Percentiles rank a stretch among this genome's conserved stretches.
phyloP scores from a whole-genome alignment of 2,888 invertebrate genomes.

The Diarsia mendica region DNA sequence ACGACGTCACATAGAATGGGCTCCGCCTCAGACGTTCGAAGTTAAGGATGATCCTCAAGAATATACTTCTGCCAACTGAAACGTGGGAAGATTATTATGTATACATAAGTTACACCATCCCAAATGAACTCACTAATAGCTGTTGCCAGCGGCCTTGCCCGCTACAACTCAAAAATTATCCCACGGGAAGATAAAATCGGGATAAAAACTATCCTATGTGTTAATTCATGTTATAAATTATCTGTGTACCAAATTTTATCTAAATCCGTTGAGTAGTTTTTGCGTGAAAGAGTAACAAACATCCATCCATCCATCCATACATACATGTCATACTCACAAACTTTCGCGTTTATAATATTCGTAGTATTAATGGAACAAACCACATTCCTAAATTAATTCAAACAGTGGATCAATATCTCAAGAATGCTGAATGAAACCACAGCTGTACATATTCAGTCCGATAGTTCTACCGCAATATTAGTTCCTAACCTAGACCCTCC shows the following conservation, averaged over 20 bases:
- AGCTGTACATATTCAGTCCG: background rate
- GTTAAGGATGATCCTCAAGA: background rate
- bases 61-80: background rate
- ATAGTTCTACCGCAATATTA: background rate
- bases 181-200: no score
- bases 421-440: background rate
- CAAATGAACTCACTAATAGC: background rate
- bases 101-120: background rate
- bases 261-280: no score
- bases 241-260: no score
- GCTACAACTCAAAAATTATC: no score
- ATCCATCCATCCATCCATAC: no score
- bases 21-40: background rate
- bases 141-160: no score
- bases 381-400: background rate
- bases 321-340: no score
- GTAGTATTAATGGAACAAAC: background rate
- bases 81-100: background rate
- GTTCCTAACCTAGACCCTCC: background rate
- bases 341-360: no score
- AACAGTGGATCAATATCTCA: background rate
- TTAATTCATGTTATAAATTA: no score
- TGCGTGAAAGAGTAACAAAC: no score
- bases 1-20: no score
- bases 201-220: no score